These are phyloP conservation scores for Hippocampus zosterae DNA, from an alignment of 2,113 vertebrate genomes.

Conservation along the genomic window DNA sequence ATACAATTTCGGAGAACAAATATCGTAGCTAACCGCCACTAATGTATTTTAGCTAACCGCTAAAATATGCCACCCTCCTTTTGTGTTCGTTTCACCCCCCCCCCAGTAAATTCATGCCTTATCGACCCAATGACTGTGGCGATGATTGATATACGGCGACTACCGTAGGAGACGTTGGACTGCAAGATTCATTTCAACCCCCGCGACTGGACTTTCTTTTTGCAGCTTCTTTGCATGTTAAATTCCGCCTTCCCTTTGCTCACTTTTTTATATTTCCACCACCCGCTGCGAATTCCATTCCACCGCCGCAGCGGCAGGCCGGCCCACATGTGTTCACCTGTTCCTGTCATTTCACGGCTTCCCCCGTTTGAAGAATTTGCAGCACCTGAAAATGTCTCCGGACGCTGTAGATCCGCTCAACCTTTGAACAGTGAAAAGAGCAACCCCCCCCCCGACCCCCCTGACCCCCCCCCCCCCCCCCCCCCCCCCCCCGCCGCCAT, in stretches of 20 bases:
- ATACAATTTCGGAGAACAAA: no score
- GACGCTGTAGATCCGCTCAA: constrained; percentile 10
- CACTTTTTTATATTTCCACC: constrained; percentile 1
- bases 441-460: no score
- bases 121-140: not conserved
- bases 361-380: not conserved
- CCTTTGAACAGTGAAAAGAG: not conserved
- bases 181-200: not conserved
- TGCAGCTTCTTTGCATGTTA: not conserved
- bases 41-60: no score
- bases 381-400: constrained; percentile 3
- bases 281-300: constrained; percentile 7
- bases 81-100: no score
- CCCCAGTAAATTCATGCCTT: not conserved
- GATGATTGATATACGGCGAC: not conserved
- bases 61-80: no score
- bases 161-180: not conserved
- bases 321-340: constrained; percentile 12
- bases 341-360: not conserved
- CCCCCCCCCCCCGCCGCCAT: not conserved
- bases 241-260: not conserved
- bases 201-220: not conserved
- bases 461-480: no score
- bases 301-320: not conserved
- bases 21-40: no score